phyloP scores from a whole-genome alignment of 2,797 vertebrate species.

The Falco columbarius region DNA sequence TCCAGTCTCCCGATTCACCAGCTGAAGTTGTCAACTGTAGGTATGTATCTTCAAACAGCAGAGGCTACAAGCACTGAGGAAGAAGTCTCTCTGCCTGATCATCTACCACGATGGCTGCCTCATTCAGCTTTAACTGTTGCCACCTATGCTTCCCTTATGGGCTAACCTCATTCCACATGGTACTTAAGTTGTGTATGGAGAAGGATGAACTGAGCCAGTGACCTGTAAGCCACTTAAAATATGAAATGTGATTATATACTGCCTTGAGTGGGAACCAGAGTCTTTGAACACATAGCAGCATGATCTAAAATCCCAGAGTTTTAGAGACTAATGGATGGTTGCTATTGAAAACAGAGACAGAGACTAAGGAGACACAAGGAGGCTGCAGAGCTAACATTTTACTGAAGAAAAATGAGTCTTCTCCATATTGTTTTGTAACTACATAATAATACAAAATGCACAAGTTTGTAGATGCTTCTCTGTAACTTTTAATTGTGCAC shows the following conservation, averaged over 20 bases:
- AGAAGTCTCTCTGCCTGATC: background rate
- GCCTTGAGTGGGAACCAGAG: background rate
- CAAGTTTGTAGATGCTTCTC: background rate
- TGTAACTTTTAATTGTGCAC: background rate
- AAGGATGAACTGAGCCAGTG: background rate
- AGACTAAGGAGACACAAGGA: background rate
- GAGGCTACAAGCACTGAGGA: background rate
- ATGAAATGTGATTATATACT: background rate
- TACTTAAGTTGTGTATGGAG: background rate
- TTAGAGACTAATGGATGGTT: background rate
- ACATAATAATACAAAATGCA: background rate
- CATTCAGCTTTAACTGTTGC: background rate
- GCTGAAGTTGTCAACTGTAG: background rate
- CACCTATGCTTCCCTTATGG: background rate
- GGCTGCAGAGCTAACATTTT: background rate
- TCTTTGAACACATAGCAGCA: background rate
- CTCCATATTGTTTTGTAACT: background rate
- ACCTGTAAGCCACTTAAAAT: background rate
- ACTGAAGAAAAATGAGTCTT: background rate
- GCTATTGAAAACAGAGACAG: background rate
- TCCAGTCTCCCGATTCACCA: background rate
- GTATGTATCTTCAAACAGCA: background rate
- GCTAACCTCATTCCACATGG: background rate
- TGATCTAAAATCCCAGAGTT: background rate
- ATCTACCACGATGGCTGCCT: background rate